Evolutionary conservation across 2,888 invertebrate genomes (phyloP).

Genomic region (Drosophila aldrichi): DNA sequence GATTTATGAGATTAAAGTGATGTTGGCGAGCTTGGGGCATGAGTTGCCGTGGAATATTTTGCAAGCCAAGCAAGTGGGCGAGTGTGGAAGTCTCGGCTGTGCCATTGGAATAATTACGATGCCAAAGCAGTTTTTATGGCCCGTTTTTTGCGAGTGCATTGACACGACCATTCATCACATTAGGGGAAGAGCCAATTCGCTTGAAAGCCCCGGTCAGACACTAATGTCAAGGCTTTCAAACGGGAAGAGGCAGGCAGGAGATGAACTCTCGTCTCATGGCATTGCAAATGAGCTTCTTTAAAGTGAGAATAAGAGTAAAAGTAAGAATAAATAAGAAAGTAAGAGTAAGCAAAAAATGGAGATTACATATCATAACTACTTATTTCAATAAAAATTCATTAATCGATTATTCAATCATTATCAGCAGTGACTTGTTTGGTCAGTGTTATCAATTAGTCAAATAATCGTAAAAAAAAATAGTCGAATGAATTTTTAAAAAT

Average conservation of each 20-base stretch:
- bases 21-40: constrained; percentile 18
- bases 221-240: constrained; percentile 41
- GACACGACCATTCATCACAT: constrained; percentile 69
- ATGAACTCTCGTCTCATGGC: neutral
- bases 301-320: no score
- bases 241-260: constrained; percentile 42
- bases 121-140: constrained; percentile 23
- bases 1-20: constrained; percentile 76
- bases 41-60: constrained; percentile 41
- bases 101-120: constrained; percentile 52
- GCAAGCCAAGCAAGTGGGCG: constrained; percentile 10
- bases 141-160: constrained; percentile 25
- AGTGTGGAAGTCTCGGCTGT: neutral
- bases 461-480: no score
- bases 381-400: no score
- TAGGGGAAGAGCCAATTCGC: constrained; percentile 66
- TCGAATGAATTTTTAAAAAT: no score
- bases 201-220: constrained; percentile 48
- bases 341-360: no score
- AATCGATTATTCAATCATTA: no score
- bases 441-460: no score
- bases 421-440: no score
- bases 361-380: no score
- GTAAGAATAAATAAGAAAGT: no score
- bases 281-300: neutral